Conservation (phyloP, 1,140 invertebrate species). For the Centruroides sculpturatus region DNA sequence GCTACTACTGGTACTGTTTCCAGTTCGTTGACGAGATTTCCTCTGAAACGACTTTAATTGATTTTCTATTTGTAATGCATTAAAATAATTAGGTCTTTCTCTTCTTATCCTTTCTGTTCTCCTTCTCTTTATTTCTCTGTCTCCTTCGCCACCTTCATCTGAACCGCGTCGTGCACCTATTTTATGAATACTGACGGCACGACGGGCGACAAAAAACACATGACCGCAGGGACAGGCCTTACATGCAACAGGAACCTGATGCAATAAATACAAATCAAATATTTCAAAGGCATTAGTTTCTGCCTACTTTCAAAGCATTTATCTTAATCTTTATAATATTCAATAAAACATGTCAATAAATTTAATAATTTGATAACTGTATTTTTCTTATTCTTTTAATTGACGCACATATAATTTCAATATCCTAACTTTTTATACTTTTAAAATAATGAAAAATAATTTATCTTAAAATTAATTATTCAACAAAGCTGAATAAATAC, state of each 20-base stretch:
- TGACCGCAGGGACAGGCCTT: conserved; percentile 64
- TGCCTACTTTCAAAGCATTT: too few relatives aligned
- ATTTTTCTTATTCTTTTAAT: too few relatives aligned
- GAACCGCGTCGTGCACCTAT: conserved; percentile 14
- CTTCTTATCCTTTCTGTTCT: conserved; percentile 56
- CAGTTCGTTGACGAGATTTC: conserved; percentile 3
- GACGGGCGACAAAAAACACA: conserved; percentile 52
- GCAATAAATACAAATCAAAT: too few relatives aligned
- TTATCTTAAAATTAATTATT: too few relatives aligned
- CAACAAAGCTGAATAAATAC: too few relatives aligned
- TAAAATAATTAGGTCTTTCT: conserved; percentile 67
- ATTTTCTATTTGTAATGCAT: conserved; percentile 58
- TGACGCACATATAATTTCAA: too few relatives aligned
- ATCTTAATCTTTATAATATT: too few relatives aligned
- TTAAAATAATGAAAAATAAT: too few relatives aligned
- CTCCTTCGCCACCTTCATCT: conserved; percentile 18
- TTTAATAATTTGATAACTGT: too few relatives aligned
- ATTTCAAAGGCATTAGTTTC: too few relatives aligned
- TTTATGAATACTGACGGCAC: conserved; percentile 27
- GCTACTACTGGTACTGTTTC: conserved; percentile 1
- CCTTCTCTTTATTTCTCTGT: conserved; percentile 30
- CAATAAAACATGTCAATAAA: too few relatives aligned
- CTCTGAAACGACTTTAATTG: conserved; percentile 41
- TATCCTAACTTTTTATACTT: too few relatives aligned
- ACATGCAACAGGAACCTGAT: conserved; percentile 46